Conservation (phyloP, 2,888 invertebrate species). For the Scaeva pyrastri region DNA sequence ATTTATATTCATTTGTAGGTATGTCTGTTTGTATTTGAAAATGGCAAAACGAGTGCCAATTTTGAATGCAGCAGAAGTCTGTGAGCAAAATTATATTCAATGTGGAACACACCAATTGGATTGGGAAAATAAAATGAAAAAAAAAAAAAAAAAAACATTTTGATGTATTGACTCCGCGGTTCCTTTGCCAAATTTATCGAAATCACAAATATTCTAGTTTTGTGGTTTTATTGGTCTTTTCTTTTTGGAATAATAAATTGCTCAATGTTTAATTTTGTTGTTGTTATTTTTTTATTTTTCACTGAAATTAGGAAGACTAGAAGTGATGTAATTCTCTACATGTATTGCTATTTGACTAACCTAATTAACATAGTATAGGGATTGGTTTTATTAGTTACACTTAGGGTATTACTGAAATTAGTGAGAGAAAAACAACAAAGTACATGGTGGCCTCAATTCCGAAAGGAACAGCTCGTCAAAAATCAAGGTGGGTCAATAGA, state of each 20-base stretch:
- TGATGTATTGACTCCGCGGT: conserved; percentile 36
- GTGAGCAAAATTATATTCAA: background rate
- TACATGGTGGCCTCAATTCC: too few relatives aligned
- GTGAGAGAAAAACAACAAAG: too few relatives aligned
- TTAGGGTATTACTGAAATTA: too few relatives aligned
- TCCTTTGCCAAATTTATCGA: conserved; percentile 36
- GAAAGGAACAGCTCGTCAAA: too few relatives aligned
- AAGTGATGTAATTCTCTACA: background rate
- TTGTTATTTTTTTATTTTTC: background rate
- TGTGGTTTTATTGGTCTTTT: conserved; percentile 16
- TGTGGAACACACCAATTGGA: conserved; percentile 7
- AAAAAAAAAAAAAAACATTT: background rate
- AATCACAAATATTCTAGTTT: conserved; percentile 37
- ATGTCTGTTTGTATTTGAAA: too few relatives aligned
- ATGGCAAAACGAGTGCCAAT: conserved; percentile 34
- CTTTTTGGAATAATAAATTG: conserved; percentile 4
- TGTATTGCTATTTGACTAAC: background rate
- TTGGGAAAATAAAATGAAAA: background rate
- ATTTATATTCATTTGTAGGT: too few relatives aligned
- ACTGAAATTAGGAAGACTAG: background rate
- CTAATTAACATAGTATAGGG: too few relatives aligned
- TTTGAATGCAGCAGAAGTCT: conserved; percentile 9
- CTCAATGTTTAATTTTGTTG: background rate
- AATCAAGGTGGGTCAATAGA: too few relatives aligned
- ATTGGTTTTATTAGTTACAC: too few relatives aligned